Evolutionary conservation across 2,113 vertebrate genomes (phyloP).

Genomic region (Nesoenas mayeri): DNA sequence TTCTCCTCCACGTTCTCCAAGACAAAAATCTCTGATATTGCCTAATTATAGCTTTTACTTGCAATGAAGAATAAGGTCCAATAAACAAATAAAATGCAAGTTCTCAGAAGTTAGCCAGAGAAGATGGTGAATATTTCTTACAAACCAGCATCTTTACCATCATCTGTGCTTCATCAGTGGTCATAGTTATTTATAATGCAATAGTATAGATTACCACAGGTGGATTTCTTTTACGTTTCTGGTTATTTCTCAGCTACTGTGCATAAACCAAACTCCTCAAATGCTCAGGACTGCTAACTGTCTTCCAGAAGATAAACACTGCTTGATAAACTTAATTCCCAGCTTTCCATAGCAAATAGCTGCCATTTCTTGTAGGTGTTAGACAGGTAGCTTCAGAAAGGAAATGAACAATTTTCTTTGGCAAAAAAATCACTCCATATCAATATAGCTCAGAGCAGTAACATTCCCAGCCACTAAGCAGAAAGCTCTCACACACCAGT

Average conservation of each 20-base stretch:
- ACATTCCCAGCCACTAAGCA: neutral
- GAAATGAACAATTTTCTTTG: neutral
- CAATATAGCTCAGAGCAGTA: neutral
- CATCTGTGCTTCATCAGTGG: neutral
- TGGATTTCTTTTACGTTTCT: neutral
- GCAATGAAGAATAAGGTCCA: neutral
- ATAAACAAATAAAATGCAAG: neutral
- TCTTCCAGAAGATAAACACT: neutral
- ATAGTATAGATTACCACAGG: neutral
- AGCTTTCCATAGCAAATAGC: neutral
- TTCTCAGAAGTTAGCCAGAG: neutral
- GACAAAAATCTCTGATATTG: neutral
- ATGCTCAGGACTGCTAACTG: neutral
- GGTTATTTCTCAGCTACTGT: constrained; percentile 29
- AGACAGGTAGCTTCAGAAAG: neutral
- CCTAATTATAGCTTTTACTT: neutral
- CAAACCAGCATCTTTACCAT: neutral
- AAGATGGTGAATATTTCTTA: neutral
- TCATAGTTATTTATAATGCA: neutral
- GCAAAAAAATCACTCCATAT: neutral
- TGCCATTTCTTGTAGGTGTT: neutral
- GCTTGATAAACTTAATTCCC: neutral
- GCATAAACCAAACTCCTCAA: constrained; percentile 9
- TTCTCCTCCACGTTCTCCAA: neutral
- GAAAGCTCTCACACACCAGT: neutral